A percentile compares a stretch with the other conserved stretches of the same genome.
These are phyloP conservation scores for Oxygymnocypris stewartii DNA, from an alignment of 2,113 vertebrate species.

Conservation along the genomic window DNA sequence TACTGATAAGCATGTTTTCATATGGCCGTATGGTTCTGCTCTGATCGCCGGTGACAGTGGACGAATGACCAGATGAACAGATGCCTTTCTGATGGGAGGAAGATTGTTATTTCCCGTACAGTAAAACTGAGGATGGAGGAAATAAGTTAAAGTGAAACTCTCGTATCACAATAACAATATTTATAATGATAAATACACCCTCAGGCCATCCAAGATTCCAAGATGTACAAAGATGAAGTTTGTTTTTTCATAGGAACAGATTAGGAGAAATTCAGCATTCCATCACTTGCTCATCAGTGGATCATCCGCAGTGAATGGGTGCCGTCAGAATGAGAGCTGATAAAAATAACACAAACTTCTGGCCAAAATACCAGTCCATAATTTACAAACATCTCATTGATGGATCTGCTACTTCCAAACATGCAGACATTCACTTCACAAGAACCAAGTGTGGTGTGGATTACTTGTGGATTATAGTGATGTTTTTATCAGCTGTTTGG, in stretches of 20 bases:
- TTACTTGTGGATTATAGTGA: too few relatives aligned
- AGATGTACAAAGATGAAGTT: too few relatives aligned
- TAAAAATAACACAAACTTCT: background rate
- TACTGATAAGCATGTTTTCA: constrained; percentile 53
- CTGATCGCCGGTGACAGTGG: background rate
- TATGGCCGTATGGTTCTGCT: constrained; percentile 18
- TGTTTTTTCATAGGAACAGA: too few relatives aligned
- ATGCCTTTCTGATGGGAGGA: constrained; percentile 66
- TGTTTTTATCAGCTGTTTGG: background rate
- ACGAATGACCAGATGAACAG: background rate
- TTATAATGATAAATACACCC: background rate
- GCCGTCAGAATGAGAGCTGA: background rate
- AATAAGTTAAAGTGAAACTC: background rate
- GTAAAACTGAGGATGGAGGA: constrained; percentile 22
- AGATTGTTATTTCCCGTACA: constrained; percentile 74
- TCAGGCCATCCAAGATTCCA: too few relatives aligned
- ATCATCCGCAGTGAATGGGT: background rate
- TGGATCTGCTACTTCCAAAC: background rate
- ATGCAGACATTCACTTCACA: background rate
- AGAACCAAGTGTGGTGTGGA: too few relatives aligned
- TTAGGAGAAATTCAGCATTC: too few relatives aligned
- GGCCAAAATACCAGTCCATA: background rate
- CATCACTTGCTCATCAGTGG: background rate
- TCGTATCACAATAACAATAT: background rate
- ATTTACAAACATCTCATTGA: background rate